phyloP scores from a whole-genome alignment of 2,888 invertebrate species.

The Drosophila nr. fundita region DNA sequence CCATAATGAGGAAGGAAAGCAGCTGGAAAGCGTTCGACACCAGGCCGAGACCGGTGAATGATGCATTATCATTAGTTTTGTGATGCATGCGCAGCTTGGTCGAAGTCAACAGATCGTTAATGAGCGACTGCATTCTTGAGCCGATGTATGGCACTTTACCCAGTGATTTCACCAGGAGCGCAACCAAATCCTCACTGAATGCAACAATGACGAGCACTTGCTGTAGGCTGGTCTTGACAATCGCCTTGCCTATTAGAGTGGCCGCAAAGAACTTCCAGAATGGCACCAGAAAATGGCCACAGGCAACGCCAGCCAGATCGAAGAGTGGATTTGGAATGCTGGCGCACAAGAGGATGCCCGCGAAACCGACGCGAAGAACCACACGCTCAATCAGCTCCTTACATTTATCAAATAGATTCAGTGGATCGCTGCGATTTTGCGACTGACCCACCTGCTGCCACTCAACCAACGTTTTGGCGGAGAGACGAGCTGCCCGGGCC shows the following conservation, averaged over 20 bases:
- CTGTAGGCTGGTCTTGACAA: slow-evolving; percentile 99
- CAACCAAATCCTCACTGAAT: slow-evolving; percentile 96
- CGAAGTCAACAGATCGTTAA: slow-evolving; percentile 93
- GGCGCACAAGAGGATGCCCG: slow-evolving; percentile 97
- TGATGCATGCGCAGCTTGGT: slow-evolving; percentile 93
- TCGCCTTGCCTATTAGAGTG: slow-evolving; percentile 97
- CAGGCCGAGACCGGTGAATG: slow-evolving; percentile 86
- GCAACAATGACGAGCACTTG: slow-evolving; percentile 97
- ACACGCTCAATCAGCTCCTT: slow-evolving; percentile 94
- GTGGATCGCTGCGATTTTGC: slow-evolving; percentile 85
- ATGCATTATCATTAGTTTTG: slow-evolving; percentile 67
- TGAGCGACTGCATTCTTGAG: slow-evolving; percentile 91
- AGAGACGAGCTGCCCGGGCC: slow-evolving; percentile 95
- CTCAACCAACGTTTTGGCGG: slow-evolving; percentile 87
- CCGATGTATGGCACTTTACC: slow-evolving; percentile 92
- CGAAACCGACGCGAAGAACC: slow-evolving; percentile 96
- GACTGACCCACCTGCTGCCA: slow-evolving; percentile 86
- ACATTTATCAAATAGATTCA: slow-evolving; percentile 89
- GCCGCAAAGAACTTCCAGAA: slow-evolving; percentile 99
- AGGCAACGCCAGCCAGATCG: slow-evolving; percentile 98
- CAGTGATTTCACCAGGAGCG: slow-evolving; percentile 88
- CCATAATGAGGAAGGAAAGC: slow-evolving; percentile 95
- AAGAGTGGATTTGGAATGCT: slow-evolving; percentile 99
- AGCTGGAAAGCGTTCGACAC: slow-evolving; percentile 91
- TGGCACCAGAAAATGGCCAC: slow-evolving; percentile 99